Conservation (phyloP, 2,888 invertebrate species). For the Saturnia pavonia region DNA sequence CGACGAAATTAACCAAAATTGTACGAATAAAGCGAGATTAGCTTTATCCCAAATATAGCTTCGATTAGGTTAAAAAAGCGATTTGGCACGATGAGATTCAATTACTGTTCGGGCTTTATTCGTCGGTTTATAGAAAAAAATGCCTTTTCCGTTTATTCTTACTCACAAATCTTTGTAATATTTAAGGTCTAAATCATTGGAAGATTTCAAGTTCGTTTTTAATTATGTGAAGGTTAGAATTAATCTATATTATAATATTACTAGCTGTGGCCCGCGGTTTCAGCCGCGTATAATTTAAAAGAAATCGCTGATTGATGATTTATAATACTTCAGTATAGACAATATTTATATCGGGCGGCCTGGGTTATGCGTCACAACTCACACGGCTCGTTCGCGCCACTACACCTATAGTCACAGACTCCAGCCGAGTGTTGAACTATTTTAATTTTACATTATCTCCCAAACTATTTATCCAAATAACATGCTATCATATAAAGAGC, state of each 20-base stretch:
- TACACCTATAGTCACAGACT: too few relatives aligned
- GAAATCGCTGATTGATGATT: too few relatives aligned
- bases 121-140: slow-evolving; percentile 17
- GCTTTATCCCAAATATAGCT: slow-evolving; percentile 17
- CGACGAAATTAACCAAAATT: background rate
- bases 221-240: background rate
- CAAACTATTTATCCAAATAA: too few relatives aligned
- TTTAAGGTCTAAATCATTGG: background rate
- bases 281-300: too few relatives aligned
- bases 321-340: too few relatives aligned
- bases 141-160: slow-evolving; percentile 1
- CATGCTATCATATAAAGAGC: too few relatives aligned
- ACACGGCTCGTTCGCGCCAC: too few relatives aligned
- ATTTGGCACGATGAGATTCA: slow-evolving; percentile 18
- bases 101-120: slow-evolving; percentile 20
- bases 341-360: too few relatives aligned
- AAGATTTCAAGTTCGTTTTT: slow-evolving; percentile 5
- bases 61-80: slow-evolving; percentile 18
- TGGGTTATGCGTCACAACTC: too few relatives aligned
- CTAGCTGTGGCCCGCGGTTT: too few relatives aligned
- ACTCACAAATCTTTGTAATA: slow-evolving; percentile 10
- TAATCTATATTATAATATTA: background rate
- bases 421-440: too few relatives aligned
- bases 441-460: too few relatives aligned
- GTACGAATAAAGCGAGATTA: background rate